A percentile compares a stretch with the other conserved stretches of the same genome.
These are phyloP conservation scores for Phainopepla nitens DNA, from an alignment of 2,113 vertebrate genomes.

Conservation along the genomic window DNA sequence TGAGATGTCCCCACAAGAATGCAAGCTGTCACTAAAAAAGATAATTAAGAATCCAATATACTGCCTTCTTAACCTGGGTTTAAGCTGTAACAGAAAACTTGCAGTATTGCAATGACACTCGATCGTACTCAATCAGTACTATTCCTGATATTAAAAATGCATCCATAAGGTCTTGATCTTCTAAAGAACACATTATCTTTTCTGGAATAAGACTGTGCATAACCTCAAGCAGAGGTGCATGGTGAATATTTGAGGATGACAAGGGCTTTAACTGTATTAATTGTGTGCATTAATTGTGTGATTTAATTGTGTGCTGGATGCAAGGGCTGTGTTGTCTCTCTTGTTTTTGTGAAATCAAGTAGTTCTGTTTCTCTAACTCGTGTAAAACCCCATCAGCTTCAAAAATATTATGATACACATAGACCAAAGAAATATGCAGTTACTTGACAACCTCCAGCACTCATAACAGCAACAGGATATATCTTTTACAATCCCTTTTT, in stretches of 20 bases:
- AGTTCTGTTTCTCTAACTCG: neutral
- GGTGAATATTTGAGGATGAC: neutral
- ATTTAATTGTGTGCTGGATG: neutral
- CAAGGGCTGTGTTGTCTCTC: neutral
- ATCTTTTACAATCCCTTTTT: neutral
- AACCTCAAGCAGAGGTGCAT: neutral
- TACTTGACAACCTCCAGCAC: neutral
- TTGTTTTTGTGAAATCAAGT: neutral
- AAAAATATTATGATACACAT: neutral
- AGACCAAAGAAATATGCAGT: neutral
- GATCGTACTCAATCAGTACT: neutral
- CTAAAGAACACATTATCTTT: neutral
- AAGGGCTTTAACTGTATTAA: neutral
- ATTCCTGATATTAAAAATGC: neutral
- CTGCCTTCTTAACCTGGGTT: neutral
- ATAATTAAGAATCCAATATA: neutral
- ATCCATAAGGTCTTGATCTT: neutral
- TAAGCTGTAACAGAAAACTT: neutral
- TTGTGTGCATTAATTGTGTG: too few relatives aligned
- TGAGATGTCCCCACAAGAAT: neutral
- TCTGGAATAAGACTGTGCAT: neutral
- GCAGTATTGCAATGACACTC: neutral
- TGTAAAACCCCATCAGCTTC: neutral
- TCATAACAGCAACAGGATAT: neutral
- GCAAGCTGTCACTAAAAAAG: neutral